Base-by-base conservation (phyloP, 2,888 invertebrate genomes). In the Zaprionus lineosus region DNA sequence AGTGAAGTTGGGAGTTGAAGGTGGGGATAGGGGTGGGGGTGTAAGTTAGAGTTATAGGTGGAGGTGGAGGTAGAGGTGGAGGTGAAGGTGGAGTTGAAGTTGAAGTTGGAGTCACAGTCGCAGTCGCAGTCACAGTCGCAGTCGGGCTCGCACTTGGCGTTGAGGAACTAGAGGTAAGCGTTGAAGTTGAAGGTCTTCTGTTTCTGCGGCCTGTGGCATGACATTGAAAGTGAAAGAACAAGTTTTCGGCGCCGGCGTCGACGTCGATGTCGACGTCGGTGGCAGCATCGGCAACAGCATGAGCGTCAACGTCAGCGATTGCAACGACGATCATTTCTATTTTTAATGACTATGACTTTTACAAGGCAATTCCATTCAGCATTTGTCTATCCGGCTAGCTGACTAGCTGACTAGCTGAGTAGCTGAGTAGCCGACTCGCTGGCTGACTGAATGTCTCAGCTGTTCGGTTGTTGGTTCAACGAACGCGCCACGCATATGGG, bases 221-320 rank as follows among this genome's bases (percentile, higher is more conserved):
- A 84, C 81, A 82, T 82, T 82, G 84, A 82, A 82, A 82, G 81
- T 82, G 81, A 82, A 82, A 82, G 81, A 82, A 82, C 84, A 84
- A 82, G 81, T 82, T 82, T 84, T 64, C 50, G n/a, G n/a, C n/a
- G n/a, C n/a, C n/a, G n/a, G n/a, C n/a, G n/a, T n/a, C n/a, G n/a
- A n/a, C n/a, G n/a, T n/a, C n/a, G n/a, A n/a, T 48, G 36, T 24
- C 6, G 24, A 24, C 24, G 24, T 6, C 24, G 8, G 24, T n/a
- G 8, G 8, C 24, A 8, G n/a, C n/a, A n/a, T n/a, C n/a, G n/a
- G n/a, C n/a, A n/a, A n/a, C n/a, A n/a, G n/a, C n/a, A n/a, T n/a
- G n/a, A n/a, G n/a, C n/a, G n/a, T n/a, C n/a, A n/a, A n/a, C 47
- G 26, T 48, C 34, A 34, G 41, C 39, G 43, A 26, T 52, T 44